Evolutionary conservation across 1,140 invertebrate species (phyloP), one percentile per base, ranked within the genome.

Genomic region (Drosophila ficusphila): DNA sequence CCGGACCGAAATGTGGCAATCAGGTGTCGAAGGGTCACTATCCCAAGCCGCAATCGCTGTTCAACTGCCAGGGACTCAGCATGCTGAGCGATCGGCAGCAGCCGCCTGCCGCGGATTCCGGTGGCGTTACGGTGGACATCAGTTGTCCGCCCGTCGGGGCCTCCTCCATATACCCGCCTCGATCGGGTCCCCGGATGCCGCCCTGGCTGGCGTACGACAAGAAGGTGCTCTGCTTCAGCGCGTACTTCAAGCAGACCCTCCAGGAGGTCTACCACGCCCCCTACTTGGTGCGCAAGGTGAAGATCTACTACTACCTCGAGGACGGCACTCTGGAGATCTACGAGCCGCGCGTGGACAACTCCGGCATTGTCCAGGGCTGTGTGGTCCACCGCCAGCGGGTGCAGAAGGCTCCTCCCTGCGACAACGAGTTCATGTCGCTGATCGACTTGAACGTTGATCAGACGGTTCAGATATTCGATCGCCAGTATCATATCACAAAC

Each of bases 261-360:
- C 94, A 95, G 69, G 96, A 97, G 90, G 94, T 95, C 53, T 93
- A 93, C 31, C 92, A 93, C 12, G 94, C 94, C 4, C 93, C 94
- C 5, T 95, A 94, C 82, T 92, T 96, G 78, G 92, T 98, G 38
- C 93, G 97, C 4, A 94, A 95, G 67, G 96, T 97, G 0, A 95
- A 95, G 54, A 96, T 99, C 46, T 96, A 94, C 67, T 98, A 96
- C 79, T 98, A 96, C 89, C 92, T 98, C 2, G 97, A 98, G 92
- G 97, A 99, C 92, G 97, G 97, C 44, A 98, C 97, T 0, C 95
- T 98, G 39, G 96, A 97, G 92, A 95, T 95, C 18, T 89, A 78
- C 1, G 96, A 97, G 83, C 96, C 96, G 1, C 91, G 93, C 65
- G 93, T 95, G 2, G 92, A 93, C 38, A 97, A 97, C 81, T 96